These are phyloP conservation scores for Ceratoteleas bidentatus DNA, from an alignment of 1,140 invertebrate genomes.

Conservation along the genomic window DNA sequence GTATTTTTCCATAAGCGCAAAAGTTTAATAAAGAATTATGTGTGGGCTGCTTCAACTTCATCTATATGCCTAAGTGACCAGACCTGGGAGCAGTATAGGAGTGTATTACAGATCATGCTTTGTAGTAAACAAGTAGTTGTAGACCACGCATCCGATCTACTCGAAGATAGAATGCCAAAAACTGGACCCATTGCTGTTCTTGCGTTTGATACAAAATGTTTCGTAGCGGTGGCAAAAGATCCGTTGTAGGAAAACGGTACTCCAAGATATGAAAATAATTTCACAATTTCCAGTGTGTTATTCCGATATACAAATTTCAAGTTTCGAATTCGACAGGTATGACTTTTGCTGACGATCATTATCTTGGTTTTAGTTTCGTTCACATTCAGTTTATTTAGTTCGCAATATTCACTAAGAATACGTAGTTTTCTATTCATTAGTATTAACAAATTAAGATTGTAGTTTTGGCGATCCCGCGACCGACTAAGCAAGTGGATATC, in stretches of 20 bases:
- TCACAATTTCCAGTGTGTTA: background rate
- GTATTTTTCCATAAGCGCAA: background rate
- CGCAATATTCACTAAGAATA: no score
- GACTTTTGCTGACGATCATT: no score
- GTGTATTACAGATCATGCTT: background rate
- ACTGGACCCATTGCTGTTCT: background rate
- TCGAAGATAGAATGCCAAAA: background rate
- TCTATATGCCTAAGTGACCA: background rate
- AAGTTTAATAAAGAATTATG: background rate
- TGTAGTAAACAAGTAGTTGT: background rate
- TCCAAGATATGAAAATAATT: background rate
- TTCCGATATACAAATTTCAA: background rate
- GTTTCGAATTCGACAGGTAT: no score
- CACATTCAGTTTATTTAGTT: no score
- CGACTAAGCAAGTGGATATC: conserved; percentile 28
- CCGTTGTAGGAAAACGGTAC: background rate
- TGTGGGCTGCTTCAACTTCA: background rate
- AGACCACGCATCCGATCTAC: background rate
- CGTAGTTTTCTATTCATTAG: no score
- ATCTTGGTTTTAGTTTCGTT: no score
- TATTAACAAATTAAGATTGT: conserved; percentile 20
- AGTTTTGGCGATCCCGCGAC: conserved; percentile 15
- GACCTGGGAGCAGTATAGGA: conserved; percentile 8
- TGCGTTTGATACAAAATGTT: background rate
- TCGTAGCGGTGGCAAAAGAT: background rate